These are phyloP conservation scores for Fopius arisanus DNA, from an alignment of 1,140 invertebrate genomes.

Conservation along the genomic window DNA sequence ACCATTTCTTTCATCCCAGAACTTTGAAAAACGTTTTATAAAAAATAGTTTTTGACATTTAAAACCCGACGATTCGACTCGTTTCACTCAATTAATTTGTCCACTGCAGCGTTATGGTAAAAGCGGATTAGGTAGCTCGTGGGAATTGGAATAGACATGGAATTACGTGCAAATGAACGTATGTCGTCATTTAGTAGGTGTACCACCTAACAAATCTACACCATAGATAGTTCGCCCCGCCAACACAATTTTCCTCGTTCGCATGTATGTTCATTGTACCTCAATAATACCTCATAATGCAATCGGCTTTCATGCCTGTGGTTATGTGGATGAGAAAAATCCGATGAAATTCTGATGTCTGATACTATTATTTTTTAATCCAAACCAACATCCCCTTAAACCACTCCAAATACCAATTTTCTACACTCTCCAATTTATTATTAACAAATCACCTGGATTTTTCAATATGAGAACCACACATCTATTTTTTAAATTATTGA, in stretches of 20 bases:
- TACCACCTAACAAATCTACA: not conserved
- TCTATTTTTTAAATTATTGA: too few species aligned
- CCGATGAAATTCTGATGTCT: not conserved
- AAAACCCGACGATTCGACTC: not conserved
- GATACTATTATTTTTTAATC: not conserved
- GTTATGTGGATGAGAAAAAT: not conserved
- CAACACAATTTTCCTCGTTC: not conserved
- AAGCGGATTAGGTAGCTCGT: conserved; percentile 19
- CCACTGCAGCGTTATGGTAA: conserved; percentile 13
- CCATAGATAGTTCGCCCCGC: not conserved
- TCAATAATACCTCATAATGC: conserved; percentile 18
- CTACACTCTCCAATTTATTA: too few species aligned
- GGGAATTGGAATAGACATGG: conserved; percentile 28
- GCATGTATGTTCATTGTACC: conserved; percentile 23
- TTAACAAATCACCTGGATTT: too few species aligned
- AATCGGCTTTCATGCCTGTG: conserved; percentile 10
- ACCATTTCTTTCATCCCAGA: too few species aligned
- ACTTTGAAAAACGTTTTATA: too few species aligned
- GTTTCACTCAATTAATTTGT: conserved; percentile 16
- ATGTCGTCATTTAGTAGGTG: conserved; percentile 25
- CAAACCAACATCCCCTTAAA: too few species aligned
- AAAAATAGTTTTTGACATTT: not conserved
- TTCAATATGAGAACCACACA: too few species aligned
- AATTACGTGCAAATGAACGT: conserved; percentile 12
- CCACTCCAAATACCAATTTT: too few species aligned